Evolutionary conservation across 1,140 invertebrate genomes (phyloP).

Genomic region (Diuraphis noxia): DNA sequence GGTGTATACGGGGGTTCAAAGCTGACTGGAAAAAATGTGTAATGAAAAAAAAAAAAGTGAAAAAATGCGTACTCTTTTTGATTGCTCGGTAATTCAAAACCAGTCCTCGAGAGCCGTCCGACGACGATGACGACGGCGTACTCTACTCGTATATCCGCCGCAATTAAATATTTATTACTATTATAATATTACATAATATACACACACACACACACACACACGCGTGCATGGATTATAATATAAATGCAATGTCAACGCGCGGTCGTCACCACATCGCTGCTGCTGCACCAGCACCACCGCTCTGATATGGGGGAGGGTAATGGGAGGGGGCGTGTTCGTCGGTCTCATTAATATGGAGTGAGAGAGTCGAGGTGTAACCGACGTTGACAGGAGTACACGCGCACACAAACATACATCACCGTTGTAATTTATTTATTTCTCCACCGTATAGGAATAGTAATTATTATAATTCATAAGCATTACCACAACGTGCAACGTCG

Average conservation of each 20-base stretch:
- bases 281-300: neutral
- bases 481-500: neutral
- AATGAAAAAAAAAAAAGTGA: neutral
- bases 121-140: neutral
- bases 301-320: neutral
- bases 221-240: neutral
- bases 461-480: neutral
- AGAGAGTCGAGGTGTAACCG: neutral
- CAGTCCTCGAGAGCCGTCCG: neutral
- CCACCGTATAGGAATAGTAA: neutral
- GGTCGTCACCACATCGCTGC: neutral
- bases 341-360: neutral
- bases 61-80: neutral
- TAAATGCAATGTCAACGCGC: neutral
- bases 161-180: slow-evolving; percentile 25
- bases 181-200: neutral
- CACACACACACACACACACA: neutral
- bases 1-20: neutral
- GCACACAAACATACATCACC: too few relatives aligned
- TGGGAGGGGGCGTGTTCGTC: neutral
- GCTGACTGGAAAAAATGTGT: neutral
- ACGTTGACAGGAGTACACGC: neutral
- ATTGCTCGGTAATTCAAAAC: slow-evolving; percentile 19
- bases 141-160: neutral
- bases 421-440: slow-evolving; percentile 7